Percentiles rank a stretch among this genome's conserved stretches.
phyloP scores from a whole-genome alignment of 1,140 invertebrate genomes.

The Armadillidium nasatum region DNA sequence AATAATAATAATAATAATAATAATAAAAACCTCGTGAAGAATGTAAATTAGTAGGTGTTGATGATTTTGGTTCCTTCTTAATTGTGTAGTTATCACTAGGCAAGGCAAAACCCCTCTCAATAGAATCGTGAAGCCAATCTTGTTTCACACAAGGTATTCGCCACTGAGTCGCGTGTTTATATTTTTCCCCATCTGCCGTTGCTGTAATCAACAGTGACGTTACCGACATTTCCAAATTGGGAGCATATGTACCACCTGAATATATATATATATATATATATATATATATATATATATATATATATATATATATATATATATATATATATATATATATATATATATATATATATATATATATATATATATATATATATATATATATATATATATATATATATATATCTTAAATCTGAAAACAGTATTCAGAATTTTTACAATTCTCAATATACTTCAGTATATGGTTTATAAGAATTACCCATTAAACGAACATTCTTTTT shows the following conservation, averaged over 20 bases:
- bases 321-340: too few relatives aligned
- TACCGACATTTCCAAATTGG: conserved; percentile 54
- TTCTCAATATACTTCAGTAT: too few relatives aligned
- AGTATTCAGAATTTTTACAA: too few relatives aligned
- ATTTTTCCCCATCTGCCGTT: conserved; percentile 68
- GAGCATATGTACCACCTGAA: conserved; percentile 54
- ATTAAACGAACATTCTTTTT: too few relatives aligned
- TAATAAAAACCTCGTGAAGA: too few relatives aligned
- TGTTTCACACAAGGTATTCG: conserved; percentile 66
- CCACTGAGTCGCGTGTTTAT: conserved; percentile 68
- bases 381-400: too few relatives aligned
- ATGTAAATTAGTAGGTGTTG: conserved; percentile 41
- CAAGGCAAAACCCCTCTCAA: conserved; percentile 65
- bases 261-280: conserved; percentile 26
- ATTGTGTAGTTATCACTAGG: conserved; percentile 63
- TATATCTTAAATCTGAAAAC: too few relatives aligned
- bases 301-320: too few relatives aligned
- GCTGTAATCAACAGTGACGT: conserved; percentile 56
- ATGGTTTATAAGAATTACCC: too few relatives aligned
- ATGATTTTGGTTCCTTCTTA: conserved; percentile 48
- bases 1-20: too few relatives aligned
- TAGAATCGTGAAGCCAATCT: conserved; percentile 73
- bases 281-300: neutral
- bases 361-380: too few relatives aligned
- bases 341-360: too few relatives aligned